Base-by-base conservation (phyloP, 2,113 vertebrate species). In the Sarotherodon lohbergeri region DNA sequence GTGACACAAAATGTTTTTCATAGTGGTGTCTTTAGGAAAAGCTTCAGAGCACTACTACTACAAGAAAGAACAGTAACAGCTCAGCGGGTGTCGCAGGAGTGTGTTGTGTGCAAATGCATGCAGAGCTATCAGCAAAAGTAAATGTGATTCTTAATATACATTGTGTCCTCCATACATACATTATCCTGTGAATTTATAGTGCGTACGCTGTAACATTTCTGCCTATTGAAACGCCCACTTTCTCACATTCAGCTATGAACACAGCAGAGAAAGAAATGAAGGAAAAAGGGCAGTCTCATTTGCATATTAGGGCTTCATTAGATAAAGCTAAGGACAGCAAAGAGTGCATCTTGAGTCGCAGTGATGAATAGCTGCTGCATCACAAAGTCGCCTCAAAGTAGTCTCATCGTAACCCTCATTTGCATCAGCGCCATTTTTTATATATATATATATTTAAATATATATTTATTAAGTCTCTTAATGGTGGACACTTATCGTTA, bases 281-380 rank as follows among this genome's bases (percentile, higher is more conserved):
- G 92, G 54, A 97, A 97, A 99, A 99, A 98, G 98, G 98, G 97
- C 98, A 98, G 87, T 94, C 97, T 98, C 97, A 99, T 99, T 99
- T 99, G 97, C 98, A 99, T 99, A 97, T 92, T 97, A 97, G 97
- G 97, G 97, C 98, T 98, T 99, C 97, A 98, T 99, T 99, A 99
- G 97, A 99, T 98, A 98, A 98, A 98, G 97, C 97, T 98, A 97
- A 98, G 98, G 98, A 99, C 97, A 96, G 95, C 95, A 96, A 97
- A 95, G 96, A 97, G 97, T 98, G 97, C 97, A 97, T 98, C 97
- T 97, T 97, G 97, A 97, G 97, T 97, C 95, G 94, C 96, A 94
- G 97, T 99, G 99, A 99, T 99, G 98, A 99, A 99, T 99, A 97
- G 98, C 98, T 97, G 96, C 97, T 94, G 96, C 97, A 97, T 98